These are phyloP conservation scores for Hypomecis atomaria DNA, from an alignment of 2,888 invertebrate genomes.

Conservation along the genomic window DNA sequence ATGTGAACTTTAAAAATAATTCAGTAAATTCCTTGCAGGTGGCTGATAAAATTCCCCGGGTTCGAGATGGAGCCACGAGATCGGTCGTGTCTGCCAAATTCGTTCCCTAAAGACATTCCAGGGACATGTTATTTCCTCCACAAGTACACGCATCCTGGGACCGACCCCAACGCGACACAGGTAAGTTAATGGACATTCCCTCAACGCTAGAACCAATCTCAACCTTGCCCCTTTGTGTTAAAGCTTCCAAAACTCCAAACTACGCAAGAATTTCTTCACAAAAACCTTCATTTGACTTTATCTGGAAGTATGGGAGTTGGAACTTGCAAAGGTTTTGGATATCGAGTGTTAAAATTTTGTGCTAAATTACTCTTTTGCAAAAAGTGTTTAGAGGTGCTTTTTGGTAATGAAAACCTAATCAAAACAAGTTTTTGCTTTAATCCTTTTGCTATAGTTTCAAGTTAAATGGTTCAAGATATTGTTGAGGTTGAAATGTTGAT, in stretches of 20 bases:
- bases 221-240: conserved; percentile 16
- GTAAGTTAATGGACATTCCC: conserved; percentile 52
- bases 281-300: conserved; percentile 16
- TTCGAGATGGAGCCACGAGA: conserved; percentile 91
- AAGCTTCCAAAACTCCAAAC: conserved; percentile 3
- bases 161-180: conserved; percentile 85
- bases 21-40: conserved; percentile 78
- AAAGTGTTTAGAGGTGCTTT: conserved; percentile 12
- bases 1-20: conserved; percentile 21
- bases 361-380: conserved; percentile 22
- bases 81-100: conserved; percentile 91
- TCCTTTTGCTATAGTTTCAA: neutral
- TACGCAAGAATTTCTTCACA: conserved; percentile 6
- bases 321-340: conserved; percentile 6
- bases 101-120: conserved; percentile 90
- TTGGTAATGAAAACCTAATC: neutral
- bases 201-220: conserved; percentile 4
- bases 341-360: conserved; percentile 23
- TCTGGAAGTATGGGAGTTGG: conserved; percentile 22
- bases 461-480: neutral
- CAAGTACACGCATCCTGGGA: conserved; percentile 89
- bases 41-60: conserved; percentile 90
- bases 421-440: neutral
- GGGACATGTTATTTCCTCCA: conserved; percentile 95
- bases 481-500: neutral